A percentile compares a stretch with the other conserved stretches of the same genome.
These are phyloP conservation scores for Gallinago paraguaiae DNA, from an alignment of 2,113 vertebrate species.

Conservation along the genomic window DNA sequence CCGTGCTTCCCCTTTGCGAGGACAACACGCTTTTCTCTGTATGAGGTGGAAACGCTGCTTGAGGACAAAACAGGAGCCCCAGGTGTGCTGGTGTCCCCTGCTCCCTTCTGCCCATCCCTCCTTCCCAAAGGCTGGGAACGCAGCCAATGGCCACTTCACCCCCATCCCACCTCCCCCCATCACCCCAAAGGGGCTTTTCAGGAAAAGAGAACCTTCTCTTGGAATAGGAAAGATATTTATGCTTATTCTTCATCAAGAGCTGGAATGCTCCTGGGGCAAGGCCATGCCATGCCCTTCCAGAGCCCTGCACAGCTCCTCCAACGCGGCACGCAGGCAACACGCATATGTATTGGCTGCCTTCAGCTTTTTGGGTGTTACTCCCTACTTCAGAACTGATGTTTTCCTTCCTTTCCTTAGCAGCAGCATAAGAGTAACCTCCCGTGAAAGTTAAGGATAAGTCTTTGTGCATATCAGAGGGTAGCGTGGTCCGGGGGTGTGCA, in stretches of 20 bases:
- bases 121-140: not conserved
- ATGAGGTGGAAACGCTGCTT: slow-evolving; percentile 31
- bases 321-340: not conserved
- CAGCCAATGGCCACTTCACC: not conserved
- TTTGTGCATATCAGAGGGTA: not conserved
- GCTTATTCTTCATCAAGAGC: not conserved
- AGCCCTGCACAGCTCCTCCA: not conserved
- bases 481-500: not conserved
- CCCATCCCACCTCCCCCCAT: no score
- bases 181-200: not conserved
- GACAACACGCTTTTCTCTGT: slow-evolving; percentile 17
- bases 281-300: not conserved
- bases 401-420: slow-evolving; percentile 2
- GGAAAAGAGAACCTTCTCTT: not conserved
- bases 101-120: not conserved
- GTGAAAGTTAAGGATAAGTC: not conserved
- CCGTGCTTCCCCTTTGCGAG: slow-evolving; percentile 42
- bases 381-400: not conserved
- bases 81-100: not conserved
- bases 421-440: slow-evolving; percentile 6
- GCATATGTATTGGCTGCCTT: slow-evolving; percentile 13
- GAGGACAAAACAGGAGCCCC: not conserved
- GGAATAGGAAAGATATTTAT: not conserved
- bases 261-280: not conserved
- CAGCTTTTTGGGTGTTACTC: not conserved